Base-by-base conservation (phyloP, 2,113 vertebrate species). In the Condylura cristata region DNA sequence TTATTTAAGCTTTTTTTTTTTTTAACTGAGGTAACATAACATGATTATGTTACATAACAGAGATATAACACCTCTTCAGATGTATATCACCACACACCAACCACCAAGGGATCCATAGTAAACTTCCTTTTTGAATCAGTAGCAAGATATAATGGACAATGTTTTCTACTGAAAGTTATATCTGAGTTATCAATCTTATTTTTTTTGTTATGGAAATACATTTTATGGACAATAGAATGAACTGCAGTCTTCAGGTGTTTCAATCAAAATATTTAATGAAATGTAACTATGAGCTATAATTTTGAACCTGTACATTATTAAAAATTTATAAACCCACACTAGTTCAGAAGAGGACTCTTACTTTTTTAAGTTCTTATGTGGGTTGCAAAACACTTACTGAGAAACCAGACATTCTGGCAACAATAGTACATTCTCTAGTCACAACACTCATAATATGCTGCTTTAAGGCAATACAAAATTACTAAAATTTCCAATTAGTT, bases 381-480 rank as follows among this genome's bases (percentile, higher is more conserved):
- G 61, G 63, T 86, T 92, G 17, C 18, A 92, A 89, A 92, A 65
- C 66, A 87, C 30, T 90, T 65, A 93, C 71, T 79, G 81, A 66
- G 68, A 96, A 94, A 83, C 3, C 72, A 93, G 76, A 85, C 37
- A 53, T 86, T 53, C 48, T 92, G 78, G 66, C 53, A 89, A 96
- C 60, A 96, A 76, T 68, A 51, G 3, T 34, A 5, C 37, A 44
- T 72, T 93, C 20, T 85, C 26, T 17, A 86, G 41, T 61, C 5
- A 13, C 28, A 37, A 4, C 28, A 58, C 7, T 93, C 76, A 88
- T 78, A 89, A 41, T n/a, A 72, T 72, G 48, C 65, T 90, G 26
- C 75, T 95, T 92, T 94, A 90, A 94, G 71, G 84, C 28, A 95
- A 96, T 66, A 68, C 4, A 82, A 65, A 96, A 96, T 84, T 32